Evolutionary conservation across 2,888 invertebrate genomes (phyloP), one percentile per base, ranked within the genome.

Genomic region (Machimus atricapillus): DNA sequence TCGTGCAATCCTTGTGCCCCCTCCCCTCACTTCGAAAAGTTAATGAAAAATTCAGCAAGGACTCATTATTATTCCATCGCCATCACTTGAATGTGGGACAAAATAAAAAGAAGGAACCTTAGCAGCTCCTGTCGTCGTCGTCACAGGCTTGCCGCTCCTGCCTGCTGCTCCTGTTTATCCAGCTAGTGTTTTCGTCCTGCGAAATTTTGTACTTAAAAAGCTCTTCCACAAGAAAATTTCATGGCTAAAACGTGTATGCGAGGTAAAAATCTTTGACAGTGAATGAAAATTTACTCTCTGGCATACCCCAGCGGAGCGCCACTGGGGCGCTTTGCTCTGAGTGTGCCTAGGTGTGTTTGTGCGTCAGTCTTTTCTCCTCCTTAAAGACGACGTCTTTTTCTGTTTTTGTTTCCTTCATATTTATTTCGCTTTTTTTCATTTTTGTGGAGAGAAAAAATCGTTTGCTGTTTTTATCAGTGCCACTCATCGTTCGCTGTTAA

Each of bases 181-280:
- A 37, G 66, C 66, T 27, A 27, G 82, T 56, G 82, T 58, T 58
- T 58, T 82, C 34, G 82, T 82, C n/a, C 58, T 82, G 7, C 23
- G 58, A 82, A 56, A 52, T 52, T 58, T 82, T 58, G 23, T 82
- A 37, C 58, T 66, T 37, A 66, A 82, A 74, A 82, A 82, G 82
- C 82, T 82, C 14, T 58, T 58, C 58, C 8, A 82, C 40, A 82
- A 58, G 23, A 43, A 82, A 81, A 37, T 82, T 82, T 37, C 58
- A 82, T 58, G 58, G 82, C 23, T 82, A 82, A 82, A 82, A 58
- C 66, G 66, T 82, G 82, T 82, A 58, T 52, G n/a, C 16, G 56
- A 58, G 82, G 58, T 66, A 66, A 76, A 27, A 76, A 58, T 37
- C 66, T 56, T 82, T 58, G 52, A 16, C 19, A 82, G 27, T 82